Percentiles rank a stretch among this genome's conserved stretches.
These are phyloP conservation scores for Aporrectodea caliginosa DNA, from an alignment of 1,140 invertebrate species.

Conservation along the genomic window DNA sequence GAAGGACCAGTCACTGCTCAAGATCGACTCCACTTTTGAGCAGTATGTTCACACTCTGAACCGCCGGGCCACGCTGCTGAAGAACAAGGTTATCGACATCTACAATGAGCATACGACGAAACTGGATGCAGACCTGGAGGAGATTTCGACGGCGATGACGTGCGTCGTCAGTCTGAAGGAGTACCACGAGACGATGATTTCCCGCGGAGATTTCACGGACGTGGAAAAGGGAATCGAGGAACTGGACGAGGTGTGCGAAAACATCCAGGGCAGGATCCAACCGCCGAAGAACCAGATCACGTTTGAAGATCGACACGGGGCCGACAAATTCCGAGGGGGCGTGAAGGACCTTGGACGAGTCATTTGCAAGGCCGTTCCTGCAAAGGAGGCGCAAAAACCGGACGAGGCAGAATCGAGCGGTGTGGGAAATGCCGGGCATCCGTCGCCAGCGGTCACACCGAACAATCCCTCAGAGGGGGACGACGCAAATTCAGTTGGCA, in stretches of 20 bases:
- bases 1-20: constrained; percentile 30
- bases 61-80: constrained; percentile 28
- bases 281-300: constrained; percentile 28
- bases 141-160: constrained; percentile 33
- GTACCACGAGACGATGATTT: constrained; percentile 28
- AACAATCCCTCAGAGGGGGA: not conserved
- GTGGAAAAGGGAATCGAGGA: constrained; percentile 27
- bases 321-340: constrained; percentile 26
- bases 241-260: constrained; percentile 27
- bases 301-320: constrained; percentile 32
- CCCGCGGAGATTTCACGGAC: constrained; percentile 21
- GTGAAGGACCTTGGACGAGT: constrained; percentile 29
- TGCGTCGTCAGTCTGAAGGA: constrained; percentile 35
- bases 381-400: not conserved
- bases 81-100: constrained; percentile 35
- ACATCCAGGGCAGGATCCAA: constrained; percentile 26
- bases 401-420: not conserved
- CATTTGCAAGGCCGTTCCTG: not conserved
- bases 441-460: not conserved
- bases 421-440: not conserved
- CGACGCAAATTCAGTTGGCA: not conserved
- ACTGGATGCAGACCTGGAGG: constrained; percentile 28
- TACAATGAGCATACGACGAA: constrained; percentile 28
- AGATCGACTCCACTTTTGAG: constrained; percentile 30
- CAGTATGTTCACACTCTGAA: constrained; percentile 28